These are phyloP conservation scores for Ooceraea biroi DNA, from an alignment of 1,140 invertebrate genomes.

Conservation along the genomic window DNA sequence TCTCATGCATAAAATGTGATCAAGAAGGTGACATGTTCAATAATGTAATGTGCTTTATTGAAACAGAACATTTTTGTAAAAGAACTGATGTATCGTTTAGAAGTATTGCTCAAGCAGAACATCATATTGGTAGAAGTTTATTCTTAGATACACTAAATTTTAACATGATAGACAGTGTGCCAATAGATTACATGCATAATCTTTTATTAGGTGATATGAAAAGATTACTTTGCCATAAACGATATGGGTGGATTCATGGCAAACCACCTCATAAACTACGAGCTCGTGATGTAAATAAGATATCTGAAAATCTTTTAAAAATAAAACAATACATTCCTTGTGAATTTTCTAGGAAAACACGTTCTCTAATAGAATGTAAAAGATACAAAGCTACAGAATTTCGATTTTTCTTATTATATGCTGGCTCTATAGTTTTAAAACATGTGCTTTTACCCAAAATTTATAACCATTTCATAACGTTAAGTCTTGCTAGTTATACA, in stretches of 20 bases:
- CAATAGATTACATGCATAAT: conserved; percentile 37
- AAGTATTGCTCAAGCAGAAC: conserved; percentile 21
- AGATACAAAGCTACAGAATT: conserved; percentile 33
- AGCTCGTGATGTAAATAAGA: conserved; percentile 11
- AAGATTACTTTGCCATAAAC: conserved; percentile 27
- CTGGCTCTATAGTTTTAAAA: conserved; percentile 27
- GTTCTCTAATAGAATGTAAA: conserved; percentile 17
- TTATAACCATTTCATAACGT: conserved; percentile 11
- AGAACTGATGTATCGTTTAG: conserved; percentile 4
- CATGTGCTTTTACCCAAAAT: conserved; percentile 1
- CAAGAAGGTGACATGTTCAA: conserved; percentile 22
- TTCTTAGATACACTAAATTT: conserved; percentile 21
- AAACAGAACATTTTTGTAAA: conserved; percentile 1
- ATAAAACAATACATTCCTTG: background rate
- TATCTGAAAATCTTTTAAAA: conserved; percentile 25
- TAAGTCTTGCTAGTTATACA: conserved; percentile 19
- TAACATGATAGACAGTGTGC: conserved; percentile 17
- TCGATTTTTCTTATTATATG: conserved; percentile 13
- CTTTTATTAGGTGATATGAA: conserved; percentile 7
- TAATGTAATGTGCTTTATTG: conserved; percentile 7
- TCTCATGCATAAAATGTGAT: conserved; percentile 36
- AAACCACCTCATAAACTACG: conserved; percentile 20
- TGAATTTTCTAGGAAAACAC: conserved; percentile 20
- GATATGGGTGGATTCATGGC: conserved; percentile 12
- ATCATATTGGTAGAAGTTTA: conserved; percentile 16